phyloP scores from a whole-genome alignment of 2,888 invertebrate species.

The Agonum fuliginosum region DNA sequence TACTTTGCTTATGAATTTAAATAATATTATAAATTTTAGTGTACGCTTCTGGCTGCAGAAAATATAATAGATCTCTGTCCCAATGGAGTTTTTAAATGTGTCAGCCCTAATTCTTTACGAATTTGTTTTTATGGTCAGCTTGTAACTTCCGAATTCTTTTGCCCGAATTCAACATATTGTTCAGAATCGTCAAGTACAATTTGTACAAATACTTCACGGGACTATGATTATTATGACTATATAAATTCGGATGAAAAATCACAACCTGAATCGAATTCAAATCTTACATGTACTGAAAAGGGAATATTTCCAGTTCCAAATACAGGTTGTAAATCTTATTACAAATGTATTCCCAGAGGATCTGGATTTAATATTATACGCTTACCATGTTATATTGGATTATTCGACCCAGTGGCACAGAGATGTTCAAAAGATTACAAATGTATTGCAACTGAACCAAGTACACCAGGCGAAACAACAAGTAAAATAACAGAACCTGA shows the following conservation, averaged over 20 bases:
- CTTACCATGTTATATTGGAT: too few relatives aligned
- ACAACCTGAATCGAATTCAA: background rate
- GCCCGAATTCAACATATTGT: conserved; percentile 12
- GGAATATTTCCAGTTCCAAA: conserved; percentile 21
- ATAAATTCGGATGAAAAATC: background rate
- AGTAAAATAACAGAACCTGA: too few relatives aligned
- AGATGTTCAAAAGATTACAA: too few relatives aligned
- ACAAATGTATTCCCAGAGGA: too few relatives aligned
- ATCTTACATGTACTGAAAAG: background rate
- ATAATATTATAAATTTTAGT: conserved; percentile 4
- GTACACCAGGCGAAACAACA: too few relatives aligned
- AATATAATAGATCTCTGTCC: background rate
- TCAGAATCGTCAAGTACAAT: conserved; percentile 38
- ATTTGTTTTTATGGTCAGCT: conserved; percentile 41
- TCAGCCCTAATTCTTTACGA: conserved; percentile 15
- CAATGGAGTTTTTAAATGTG: conserved; percentile 48
- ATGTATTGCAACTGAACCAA: too few relatives aligned
- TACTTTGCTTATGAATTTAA: background rate
- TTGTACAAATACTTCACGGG: conserved; percentile 1
- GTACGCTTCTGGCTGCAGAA: background rate
- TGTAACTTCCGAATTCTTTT: conserved; percentile 37
- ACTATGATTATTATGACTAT: background rate
- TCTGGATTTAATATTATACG: too few relatives aligned
- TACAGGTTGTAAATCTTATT: too few relatives aligned
- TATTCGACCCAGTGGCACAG: too few relatives aligned